Base-by-base conservation (phyloP, 1,140 invertebrate genomes). In the Monomorium pharaonis region DNA sequence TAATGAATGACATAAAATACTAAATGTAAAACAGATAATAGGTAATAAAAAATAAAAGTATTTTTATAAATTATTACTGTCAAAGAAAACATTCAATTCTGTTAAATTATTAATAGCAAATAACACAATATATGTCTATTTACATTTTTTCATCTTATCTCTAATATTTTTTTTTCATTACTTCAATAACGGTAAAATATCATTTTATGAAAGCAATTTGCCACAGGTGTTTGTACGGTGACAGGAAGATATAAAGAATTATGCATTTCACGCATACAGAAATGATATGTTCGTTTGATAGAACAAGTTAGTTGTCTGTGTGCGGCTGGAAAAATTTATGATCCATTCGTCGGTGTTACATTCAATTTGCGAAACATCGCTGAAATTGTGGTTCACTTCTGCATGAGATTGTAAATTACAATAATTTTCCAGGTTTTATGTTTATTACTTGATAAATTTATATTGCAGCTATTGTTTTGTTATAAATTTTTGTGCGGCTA, bases 281-380 rank as follows among this genome's bases (percentile, higher is more conserved):
- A 58, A 81, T 80, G 18, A 80, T 72, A 58, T 3, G 33, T 81
- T 16, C 37, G 7, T 33, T 42, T 70, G 49, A 70, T 69, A 16
- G 63, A 70, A 30, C 63, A 56, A 58, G 58, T 49, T 49, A 70
- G 33, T 33, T 63, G 49, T 81, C 67, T 44, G 18, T 24, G 18
- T 49, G 65, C 30, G 12, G 18, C 27, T 54, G 44, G 30, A 44
- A 44, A 51, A 81, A 44, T 81, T 72, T 72, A 70, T 42, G 77
- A 56, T 81, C n/a, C 37, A 81, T 72, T 81, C 33, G 49, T 81
- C 33, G 49, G 65, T 27, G 49, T 81, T 81, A 58, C 33, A 81
- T 81, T 81, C 65, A 72, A 81, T 81, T 72, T 81, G 65, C 78
- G 18, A 72, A 30, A 72, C 30, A 67, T 80, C 44, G 21, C 44